Conservation (phyloP, 2,797 vertebrate species). For the Lepus townsendii region DNA sequence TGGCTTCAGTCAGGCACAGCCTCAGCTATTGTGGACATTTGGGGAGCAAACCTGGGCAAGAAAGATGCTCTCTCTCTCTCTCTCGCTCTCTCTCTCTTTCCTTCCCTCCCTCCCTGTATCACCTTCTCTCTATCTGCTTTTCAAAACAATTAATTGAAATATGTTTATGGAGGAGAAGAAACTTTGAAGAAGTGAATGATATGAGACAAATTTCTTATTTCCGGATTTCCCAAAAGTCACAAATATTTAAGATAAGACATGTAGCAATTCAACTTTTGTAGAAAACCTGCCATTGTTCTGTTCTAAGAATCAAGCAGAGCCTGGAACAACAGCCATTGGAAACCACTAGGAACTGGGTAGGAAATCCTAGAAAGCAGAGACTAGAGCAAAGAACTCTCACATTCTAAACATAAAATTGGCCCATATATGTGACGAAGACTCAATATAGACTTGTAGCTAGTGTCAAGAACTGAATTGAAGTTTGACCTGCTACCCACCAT, state of each 20-base stretch:
- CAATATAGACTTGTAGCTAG: not conserved
- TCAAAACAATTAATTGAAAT: no score
- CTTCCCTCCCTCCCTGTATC: no score
- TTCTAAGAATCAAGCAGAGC: not conserved
- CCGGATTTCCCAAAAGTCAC: not conserved
- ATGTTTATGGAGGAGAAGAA: not conserved
- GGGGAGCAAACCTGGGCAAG: no score
- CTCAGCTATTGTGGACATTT: no score
- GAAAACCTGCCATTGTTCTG: not conserved
- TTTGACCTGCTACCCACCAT: not conserved
- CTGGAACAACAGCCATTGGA: not conserved
- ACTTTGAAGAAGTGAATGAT: not conserved
- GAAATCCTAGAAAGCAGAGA: not conserved
- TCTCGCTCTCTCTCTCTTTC: no score
- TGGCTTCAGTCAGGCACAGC: no score
- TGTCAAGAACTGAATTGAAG: not conserved
- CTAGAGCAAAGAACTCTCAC: not conserved
- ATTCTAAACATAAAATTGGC: conserved; percentile 6
- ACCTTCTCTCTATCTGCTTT: no score
- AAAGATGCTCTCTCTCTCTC: no score
- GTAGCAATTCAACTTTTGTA: not conserved
- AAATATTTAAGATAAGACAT: not conserved
- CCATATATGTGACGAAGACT: not conserved
- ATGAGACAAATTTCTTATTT: not conserved
- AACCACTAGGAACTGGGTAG: not conserved